phyloP scores from a whole-genome alignment of 2,113 vertebrate species.

The Prionailurus bengalensis region DNA sequence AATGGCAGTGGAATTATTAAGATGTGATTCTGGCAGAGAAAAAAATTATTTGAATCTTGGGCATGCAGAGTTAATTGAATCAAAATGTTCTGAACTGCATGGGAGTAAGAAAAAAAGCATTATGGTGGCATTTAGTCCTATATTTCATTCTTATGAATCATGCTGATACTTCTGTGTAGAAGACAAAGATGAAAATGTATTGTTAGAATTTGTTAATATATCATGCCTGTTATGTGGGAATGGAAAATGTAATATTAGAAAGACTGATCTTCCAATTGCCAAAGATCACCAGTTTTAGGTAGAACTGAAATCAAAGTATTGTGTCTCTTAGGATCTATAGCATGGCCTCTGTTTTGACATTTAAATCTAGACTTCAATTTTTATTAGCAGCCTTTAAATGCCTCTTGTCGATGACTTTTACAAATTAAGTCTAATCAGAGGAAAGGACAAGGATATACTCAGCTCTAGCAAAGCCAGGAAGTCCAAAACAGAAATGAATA shows the following conservation, averaged over 20 bases:
- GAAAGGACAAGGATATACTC: background rate
- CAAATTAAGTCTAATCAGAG: background rate
- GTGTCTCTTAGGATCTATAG: background rate
- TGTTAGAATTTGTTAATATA: slow-evolving; percentile 27
- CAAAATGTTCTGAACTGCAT: slow-evolving; percentile 47
- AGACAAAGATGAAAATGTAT: slow-evolving; percentile 12
- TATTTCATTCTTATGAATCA: slow-evolving; percentile 54
- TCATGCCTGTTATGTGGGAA: background rate
- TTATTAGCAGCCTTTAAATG: background rate
- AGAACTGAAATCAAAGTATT: background rate
- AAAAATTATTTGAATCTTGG: slow-evolving; percentile 43
- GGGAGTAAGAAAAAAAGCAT: background rate
- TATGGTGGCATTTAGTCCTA: background rate
- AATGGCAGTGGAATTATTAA: slow-evolving; percentile 9
- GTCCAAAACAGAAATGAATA: background rate
- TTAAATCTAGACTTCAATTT: background rate
- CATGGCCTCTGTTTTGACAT: background rate
- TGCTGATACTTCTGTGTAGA: background rate
- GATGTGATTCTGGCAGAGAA: slow-evolving; percentile 20
- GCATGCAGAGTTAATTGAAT: slow-evolving; percentile 55
- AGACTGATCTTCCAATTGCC: background rate
- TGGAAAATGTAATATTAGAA: slow-evolving; percentile 1
- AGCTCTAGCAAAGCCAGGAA: background rate
- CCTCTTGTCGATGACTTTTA: background rate
- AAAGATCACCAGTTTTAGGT: background rate